These are phyloP conservation scores for Mobula hypostoma DNA, from an alignment of 2,113 vertebrate species.

Conservation along the genomic window DNA sequence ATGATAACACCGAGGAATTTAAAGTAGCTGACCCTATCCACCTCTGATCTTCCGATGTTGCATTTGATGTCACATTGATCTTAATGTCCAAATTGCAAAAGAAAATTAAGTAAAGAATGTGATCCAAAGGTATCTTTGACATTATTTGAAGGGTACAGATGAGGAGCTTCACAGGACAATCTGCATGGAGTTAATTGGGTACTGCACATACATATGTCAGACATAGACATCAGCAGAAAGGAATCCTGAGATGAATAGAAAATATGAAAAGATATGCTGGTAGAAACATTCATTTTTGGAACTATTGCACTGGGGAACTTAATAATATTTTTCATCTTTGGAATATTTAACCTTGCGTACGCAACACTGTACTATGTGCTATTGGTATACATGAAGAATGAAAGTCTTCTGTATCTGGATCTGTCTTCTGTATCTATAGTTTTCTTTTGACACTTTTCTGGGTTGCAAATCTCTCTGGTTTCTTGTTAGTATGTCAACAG, in stretches of 20 bases:
- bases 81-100: background rate
- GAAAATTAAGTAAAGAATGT: background rate
- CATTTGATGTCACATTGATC: background rate
- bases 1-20: too few species aligned
- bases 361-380: background rate
- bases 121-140: background rate
- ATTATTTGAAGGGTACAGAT: background rate
- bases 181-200: background rate
- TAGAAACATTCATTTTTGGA: background rate
- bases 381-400: background rate
- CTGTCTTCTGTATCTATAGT: background rate
- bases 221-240: background rate
- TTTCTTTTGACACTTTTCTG: background rate
- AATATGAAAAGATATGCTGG: background rate
- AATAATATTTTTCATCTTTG: background rate
- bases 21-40: too few species aligned
- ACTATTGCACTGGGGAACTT: background rate
- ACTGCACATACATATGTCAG: too few species aligned
- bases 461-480: background rate
- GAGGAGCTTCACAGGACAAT: background rate
- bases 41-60: too few species aligned
- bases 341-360: background rate
- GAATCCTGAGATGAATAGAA: background rate
- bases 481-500: background rate
- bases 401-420: background rate